Evolutionary conservation across 2,113 vertebrate genomes (phyloP).

Genomic region (Orientallactaga bullata): DNA sequence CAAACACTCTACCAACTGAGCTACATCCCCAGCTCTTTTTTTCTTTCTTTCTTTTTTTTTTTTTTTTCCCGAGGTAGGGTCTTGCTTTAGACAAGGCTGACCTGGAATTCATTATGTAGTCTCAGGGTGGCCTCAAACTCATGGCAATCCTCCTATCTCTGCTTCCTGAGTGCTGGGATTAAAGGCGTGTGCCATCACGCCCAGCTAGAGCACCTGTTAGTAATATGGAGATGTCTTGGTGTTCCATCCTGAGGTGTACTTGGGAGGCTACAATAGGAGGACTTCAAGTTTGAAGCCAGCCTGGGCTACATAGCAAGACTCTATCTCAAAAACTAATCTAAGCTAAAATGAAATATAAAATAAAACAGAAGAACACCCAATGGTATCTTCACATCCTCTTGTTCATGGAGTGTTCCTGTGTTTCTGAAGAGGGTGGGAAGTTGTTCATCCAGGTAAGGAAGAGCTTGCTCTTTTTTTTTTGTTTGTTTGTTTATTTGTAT

Average conservation of each 20-base stretch:
- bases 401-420: background rate
- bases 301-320: background rate
- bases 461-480: no score
- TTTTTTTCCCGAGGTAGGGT: background rate
- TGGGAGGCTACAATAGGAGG: background rate
- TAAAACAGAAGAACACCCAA: no score
- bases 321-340: background rate
- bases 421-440: background rate
- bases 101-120: background rate
- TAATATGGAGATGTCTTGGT: background rate
- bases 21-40: no score
- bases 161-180: background rate
- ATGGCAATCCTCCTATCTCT: background rate
- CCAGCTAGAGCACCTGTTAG: rapidly evolving
- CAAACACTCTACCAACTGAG: no score
- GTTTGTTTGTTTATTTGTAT: no score
- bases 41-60: background rate
- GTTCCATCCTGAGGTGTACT: background rate
- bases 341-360: no score
- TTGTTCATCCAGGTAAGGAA: background rate
- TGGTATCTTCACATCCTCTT: rapidly evolving
- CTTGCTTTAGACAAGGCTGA: background rate
- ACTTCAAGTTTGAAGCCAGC: background rate
- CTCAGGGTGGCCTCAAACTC: background rate
- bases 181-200: background rate